Evolutionary conservation across 1,140 invertebrate species (phyloP).

Genomic region (Drosophila biarmipes): DNA sequence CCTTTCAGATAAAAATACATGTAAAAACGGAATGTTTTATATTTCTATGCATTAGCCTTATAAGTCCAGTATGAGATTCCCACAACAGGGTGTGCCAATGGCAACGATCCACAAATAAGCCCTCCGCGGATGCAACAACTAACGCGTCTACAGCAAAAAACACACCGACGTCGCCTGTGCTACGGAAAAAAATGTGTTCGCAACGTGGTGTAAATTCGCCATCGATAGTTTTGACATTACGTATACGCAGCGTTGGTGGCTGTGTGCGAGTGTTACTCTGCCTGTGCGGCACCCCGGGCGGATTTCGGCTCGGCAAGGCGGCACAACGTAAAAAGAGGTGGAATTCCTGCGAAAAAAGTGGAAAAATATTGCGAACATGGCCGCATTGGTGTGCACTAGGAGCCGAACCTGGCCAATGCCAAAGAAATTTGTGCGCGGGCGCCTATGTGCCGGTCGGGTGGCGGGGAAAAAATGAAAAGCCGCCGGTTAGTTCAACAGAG

Average conservation of each 20-base stretch:
- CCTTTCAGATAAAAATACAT: no score
- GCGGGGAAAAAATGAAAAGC: conserved; percentile 55
- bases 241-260: conserved; percentile 59
- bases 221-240: conserved; percentile 77
- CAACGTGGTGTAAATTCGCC: conserved; percentile 68
- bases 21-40: no score
- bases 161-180: conserved; percentile 1
- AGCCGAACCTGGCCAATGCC: conserved; percentile 37
- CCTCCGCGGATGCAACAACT: conserved; percentile 59
- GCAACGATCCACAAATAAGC: conserved; percentile 31
- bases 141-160: conserved; percentile 32
- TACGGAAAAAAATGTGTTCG: conserved; percentile 41
- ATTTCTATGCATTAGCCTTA: neutral
- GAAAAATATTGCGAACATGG: conserved; percentile 52
- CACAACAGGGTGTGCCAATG: conserved; percentile 15
- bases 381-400: conserved; percentile 26
- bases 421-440: conserved; percentile 38
- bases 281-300: conserved; percentile 40
- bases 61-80: neutral
- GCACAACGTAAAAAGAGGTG: conserved; percentile 13
- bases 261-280: conserved; percentile 34
- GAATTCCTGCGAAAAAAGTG: conserved; percentile 29
- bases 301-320: conserved; percentile 23
- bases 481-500: conserved; percentile 59
- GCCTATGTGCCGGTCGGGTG: conserved; percentile 5